Percentiles rank a stretch among this genome's conserved stretches.
phyloP scores from a whole-genome alignment of 2,113 vertebrate species.

The Leptobrachium leishanense region DNA sequence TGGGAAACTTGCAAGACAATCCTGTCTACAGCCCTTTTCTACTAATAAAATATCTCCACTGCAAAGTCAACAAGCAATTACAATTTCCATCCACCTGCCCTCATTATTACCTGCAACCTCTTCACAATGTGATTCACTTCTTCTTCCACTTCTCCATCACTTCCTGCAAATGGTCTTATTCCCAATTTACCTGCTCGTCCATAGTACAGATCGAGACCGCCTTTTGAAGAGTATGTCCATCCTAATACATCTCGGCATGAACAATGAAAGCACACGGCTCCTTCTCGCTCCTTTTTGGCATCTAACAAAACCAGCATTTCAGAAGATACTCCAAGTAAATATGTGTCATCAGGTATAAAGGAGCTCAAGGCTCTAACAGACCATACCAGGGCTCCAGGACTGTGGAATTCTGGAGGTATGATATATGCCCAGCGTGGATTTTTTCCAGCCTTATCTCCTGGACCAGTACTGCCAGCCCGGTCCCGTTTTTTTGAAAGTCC shows the following conservation, averaged over 20 bases:
- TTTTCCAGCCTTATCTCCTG: constrained; percentile 55
- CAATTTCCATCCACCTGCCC: no score
- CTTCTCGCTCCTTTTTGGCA: constrained; percentile 59
- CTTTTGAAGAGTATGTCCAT: constrained; percentile 73
- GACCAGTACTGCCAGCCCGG: constrained; percentile 36
- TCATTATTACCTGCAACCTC: constrained; percentile 36
- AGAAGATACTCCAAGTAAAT: constrained; percentile 80
- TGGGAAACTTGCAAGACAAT: no score
- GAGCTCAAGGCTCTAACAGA: constrained; percentile 67
- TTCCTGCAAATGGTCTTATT: constrained; percentile 80
- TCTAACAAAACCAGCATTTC: constrained; percentile 85
- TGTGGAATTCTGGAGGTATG: constrained; percentile 74
- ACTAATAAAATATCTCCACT: no score
- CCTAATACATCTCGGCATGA: constrained; percentile 86
- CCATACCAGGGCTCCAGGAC: constrained; percentile 83
- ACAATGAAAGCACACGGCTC: constrained; percentile 83
- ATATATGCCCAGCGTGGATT: constrained; percentile 64
- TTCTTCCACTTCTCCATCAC: constrained; percentile 14
- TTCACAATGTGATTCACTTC: constrained; percentile 39
- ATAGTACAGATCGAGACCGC: constrained; percentile 82
- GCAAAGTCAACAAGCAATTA: no score
- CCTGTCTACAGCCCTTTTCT: no score
- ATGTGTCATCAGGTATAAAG: constrained; percentile 62
- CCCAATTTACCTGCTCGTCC: constrained; percentile 78
- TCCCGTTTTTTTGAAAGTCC: constrained; percentile 77